Percentiles rank a stretch among this genome's conserved stretches.
phyloP scores from a whole-genome alignment of 2,888 invertebrate species.

The Lepeophtheirus nordmannii region DNA sequence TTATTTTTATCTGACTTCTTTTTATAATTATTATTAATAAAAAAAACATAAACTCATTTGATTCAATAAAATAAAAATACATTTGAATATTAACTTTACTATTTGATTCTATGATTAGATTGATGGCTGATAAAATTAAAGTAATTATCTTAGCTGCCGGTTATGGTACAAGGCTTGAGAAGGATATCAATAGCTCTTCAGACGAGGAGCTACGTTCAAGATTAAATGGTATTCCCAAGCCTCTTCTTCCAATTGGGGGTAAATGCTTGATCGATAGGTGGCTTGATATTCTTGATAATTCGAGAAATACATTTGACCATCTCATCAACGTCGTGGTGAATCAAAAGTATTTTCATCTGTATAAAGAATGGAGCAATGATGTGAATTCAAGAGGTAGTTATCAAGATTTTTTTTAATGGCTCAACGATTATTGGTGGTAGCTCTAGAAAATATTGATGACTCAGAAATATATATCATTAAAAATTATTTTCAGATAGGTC shows the following conservation, averaged over 20 bases:
- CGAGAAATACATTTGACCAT: not conserved
- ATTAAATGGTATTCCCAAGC: constrained; percentile 1
- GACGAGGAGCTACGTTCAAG: not conserved
- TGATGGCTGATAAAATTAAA: constrained; percentile 4
- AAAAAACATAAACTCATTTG: too few species aligned
- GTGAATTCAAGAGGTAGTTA: not conserved
- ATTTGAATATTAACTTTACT: too few species aligned
- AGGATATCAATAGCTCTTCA: not conserved
- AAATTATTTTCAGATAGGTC: not conserved
- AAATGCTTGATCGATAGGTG: constrained; percentile 4
- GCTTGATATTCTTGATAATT: not conserved
- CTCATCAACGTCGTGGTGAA: constrained; percentile 6
- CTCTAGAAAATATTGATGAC: too few species aligned
- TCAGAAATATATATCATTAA: not conserved
- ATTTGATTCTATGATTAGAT: not conserved
- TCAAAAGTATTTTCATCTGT: not conserved
- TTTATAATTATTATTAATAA: too few species aligned
- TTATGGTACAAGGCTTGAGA: constrained; percentile 19
- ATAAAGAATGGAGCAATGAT: not conserved
- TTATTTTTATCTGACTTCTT: too few species aligned
- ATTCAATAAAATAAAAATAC: too few species aligned
- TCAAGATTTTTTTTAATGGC: not conserved
- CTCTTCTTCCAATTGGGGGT: constrained; percentile 6
- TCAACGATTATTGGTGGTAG: not conserved
- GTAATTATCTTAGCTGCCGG: constrained; percentile 17